Conservation (phyloP, 2,113 vertebrate genomes). For the Rhinoderma darwinii region DNA sequence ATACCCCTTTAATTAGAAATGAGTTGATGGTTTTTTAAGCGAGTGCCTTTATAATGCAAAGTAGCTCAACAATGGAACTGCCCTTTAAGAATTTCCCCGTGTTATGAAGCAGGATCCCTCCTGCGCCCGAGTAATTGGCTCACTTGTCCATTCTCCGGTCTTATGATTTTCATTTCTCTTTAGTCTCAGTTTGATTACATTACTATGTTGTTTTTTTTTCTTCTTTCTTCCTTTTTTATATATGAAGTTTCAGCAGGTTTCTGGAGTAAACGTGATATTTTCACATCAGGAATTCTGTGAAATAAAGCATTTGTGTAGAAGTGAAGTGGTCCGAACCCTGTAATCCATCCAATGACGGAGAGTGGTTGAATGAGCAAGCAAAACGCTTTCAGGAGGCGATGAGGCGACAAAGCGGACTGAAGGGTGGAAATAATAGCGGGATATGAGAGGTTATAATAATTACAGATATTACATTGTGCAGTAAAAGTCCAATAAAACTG, state of each 20-base stretch:
- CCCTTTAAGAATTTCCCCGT: background rate
- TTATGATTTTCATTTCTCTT: background rate
- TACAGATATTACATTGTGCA: too few relatives aligned
- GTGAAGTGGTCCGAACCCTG: conserved; percentile 13
- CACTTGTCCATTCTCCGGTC: background rate
- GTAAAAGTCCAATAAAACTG: too few relatives aligned
- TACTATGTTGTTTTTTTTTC: background rate
- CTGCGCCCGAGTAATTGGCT: background rate
- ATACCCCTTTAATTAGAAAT: too few relatives aligned
- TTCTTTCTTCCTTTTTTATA: background rate
- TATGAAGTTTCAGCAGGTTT: conserved; percentile 5
- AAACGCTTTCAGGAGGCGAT: background rate
- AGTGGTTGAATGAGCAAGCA: background rate
- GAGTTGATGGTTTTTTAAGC: too few relatives aligned
- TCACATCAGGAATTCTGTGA: conserved; percentile 21
- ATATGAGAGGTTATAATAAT: too few relatives aligned
- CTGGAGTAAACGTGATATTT: background rate
- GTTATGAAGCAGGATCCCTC: background rate
- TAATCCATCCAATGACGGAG: background rate
- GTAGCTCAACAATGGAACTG: background rate
- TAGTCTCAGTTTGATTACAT: background rate
- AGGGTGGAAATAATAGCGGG: too few relatives aligned
- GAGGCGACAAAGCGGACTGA: background rate
- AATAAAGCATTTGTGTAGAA: background rate
- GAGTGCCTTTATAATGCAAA: background rate